phyloP scores from a whole-genome alignment of 2,113 vertebrate species.

The Psophia crepitans region DNA sequence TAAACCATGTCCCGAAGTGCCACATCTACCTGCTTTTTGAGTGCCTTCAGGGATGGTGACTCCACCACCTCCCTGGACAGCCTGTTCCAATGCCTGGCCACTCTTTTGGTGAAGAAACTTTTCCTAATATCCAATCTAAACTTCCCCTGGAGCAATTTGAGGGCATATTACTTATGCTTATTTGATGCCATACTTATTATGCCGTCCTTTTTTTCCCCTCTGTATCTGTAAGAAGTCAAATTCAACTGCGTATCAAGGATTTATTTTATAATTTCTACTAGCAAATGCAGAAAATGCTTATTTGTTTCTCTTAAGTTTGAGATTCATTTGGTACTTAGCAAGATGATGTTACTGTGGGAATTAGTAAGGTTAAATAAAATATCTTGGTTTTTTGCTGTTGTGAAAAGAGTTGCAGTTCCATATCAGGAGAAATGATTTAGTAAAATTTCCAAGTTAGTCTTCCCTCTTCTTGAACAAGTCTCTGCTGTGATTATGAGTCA shows the following conservation, averaged over 20 bases:
- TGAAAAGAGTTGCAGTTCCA: neutral
- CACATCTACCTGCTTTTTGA: too few relatives aligned
- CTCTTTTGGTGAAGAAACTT: too few relatives aligned
- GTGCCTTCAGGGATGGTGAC: too few relatives aligned
- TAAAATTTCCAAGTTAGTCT: neutral
- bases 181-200: too few relatives aligned
- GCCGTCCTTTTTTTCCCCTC: accelerated
- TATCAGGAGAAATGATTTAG: neutral
- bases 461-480: neutral
- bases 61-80: too few relatives aligned
- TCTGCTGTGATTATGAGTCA: neutral
- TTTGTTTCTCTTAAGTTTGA: neutral
- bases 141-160: too few relatives aligned
- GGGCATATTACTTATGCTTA: too few relatives aligned
- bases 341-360: neutral
- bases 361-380: neutral
- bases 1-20: too few relatives aligned
- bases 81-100: too few relatives aligned
- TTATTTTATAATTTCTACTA: neutral
- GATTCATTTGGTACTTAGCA: neutral
- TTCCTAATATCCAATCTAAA: too few relatives aligned
- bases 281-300: neutral
- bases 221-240: neutral
- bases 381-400: neutral
- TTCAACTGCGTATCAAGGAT: neutral